Percentiles rank a stretch among this genome's conserved stretches.
Evolutionary conservation across 2,113 vertebrate species (phyloP).

Genomic region (Oryctolagus cuniculus): DNA sequence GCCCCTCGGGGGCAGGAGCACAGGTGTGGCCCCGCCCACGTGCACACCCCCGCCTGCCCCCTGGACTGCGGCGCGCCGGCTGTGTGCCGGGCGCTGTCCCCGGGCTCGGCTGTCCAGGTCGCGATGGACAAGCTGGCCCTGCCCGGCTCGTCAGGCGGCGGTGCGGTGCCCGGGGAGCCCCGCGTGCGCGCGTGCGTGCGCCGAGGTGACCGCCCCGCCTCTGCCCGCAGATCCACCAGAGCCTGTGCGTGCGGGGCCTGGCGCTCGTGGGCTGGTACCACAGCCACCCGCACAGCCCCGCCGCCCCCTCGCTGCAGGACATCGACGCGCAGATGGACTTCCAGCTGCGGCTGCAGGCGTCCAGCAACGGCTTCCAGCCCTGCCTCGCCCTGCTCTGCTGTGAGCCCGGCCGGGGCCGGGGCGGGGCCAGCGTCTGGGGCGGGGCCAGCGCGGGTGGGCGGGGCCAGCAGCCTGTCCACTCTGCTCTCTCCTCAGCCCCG

Average conservation of each 20-base stretch:
- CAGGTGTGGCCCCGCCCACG: too few relatives aligned
- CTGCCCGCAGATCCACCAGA: slow-evolving; percentile 94
- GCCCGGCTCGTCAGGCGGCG: too few relatives aligned
- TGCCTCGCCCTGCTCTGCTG: slow-evolving; percentile 97
- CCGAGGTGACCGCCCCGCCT: too few relatives aligned
- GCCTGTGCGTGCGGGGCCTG: slow-evolving; percentile 95
- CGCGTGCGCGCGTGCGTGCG: too few relatives aligned
- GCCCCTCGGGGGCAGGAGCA: not conserved
- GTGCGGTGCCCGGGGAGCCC: too few relatives aligned
- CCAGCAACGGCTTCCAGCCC: slow-evolving; percentile 96
- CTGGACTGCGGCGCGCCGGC: not conserved
- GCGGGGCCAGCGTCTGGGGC: rapidly evolving
- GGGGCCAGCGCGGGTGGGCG: too few relatives aligned
- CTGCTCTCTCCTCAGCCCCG: slow-evolving; percentile 88
- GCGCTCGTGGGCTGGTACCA: slow-evolving; percentile 99
- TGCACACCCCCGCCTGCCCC: not conserved
- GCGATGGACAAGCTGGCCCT: too few relatives aligned
- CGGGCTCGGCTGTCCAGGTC: too few relatives aligned
- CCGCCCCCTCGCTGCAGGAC: slow-evolving; percentile 96
- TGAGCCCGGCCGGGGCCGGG: slow-evolving; percentile 64
- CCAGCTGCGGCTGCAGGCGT: slow-evolving; percentile 96
- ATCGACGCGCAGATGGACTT: slow-evolving; percentile 98
- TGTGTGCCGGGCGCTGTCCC: too few relatives aligned
- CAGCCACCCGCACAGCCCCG: slow-evolving; percentile 95
- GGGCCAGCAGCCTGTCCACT: not conserved